A percentile compares a stretch with the other conserved stretches of the same genome.
Conservation (phyloP, 2,888 invertebrate species). For the Leptinotarsa juncta region DNA sequence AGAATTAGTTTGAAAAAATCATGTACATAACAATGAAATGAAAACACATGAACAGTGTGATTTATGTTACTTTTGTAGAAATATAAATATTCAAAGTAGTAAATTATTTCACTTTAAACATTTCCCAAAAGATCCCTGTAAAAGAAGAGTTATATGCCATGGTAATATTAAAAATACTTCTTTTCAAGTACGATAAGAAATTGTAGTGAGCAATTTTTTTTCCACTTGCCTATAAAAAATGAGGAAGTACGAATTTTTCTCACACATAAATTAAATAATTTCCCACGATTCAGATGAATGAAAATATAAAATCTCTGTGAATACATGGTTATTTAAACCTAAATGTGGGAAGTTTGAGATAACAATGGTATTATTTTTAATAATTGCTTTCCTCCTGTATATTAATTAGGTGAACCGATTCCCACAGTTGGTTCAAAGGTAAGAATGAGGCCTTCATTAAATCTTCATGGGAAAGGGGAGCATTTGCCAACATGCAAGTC, state of each 20-base stretch:
- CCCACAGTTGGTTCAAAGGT: conserved; percentile 56
- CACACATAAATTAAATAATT: conserved; percentile 44
- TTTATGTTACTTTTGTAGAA: conserved; percentile 27
- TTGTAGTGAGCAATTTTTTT: conserved; percentile 18
- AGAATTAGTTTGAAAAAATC: conserved; percentile 12
- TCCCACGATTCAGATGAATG: conserved; percentile 53
- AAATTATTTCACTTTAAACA: conserved; percentile 2
- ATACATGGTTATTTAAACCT: conserved; percentile 55
- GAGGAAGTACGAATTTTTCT: conserved; percentile 45
- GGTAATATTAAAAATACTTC: neutral
- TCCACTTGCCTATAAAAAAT: conserved; percentile 30
- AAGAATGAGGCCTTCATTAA: conserved; percentile 40
- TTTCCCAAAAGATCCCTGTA: neutral
- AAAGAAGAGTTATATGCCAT: neutral
- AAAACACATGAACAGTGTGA: conserved; percentile 8
- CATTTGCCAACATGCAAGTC: conserved; percentile 40
- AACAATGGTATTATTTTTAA: conserved; percentile 64
- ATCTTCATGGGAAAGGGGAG: conserved; percentile 41
- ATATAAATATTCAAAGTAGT: conserved; percentile 18
- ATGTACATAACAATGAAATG: conserved; percentile 37
- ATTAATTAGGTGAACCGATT: conserved; percentile 65
- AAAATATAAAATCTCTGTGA: conserved; percentile 53
- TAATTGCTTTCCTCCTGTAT: conserved; percentile 65
- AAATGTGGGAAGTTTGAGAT: conserved; percentile 61
- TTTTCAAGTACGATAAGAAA: neutral